Evolutionary conservation across 2,797 vertebrate genomes (phyloP), one percentile per base, ranked within the genome.

Genomic region (Platalea minor): DNA sequence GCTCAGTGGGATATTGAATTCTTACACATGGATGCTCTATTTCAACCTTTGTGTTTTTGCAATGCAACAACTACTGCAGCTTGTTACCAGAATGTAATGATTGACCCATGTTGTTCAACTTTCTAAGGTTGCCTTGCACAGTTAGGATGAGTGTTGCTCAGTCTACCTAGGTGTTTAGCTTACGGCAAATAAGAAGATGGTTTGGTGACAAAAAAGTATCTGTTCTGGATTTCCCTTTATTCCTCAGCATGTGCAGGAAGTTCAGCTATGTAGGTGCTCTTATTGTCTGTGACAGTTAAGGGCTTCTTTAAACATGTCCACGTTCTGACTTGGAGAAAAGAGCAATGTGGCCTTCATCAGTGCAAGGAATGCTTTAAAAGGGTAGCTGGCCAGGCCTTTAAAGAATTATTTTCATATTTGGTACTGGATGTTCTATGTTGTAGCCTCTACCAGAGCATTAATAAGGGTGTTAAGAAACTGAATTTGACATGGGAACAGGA

Each of bases 221-320:
- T 65, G 8, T 37, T 59, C 19, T 73, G 54, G 35, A 46, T 91
- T 89, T 91, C 72, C 56, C n/a, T 85, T 90, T 63, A 29, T 31
- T 64, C 37, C 39, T 89, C 24, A 59, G 51, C 21, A 12, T 1
- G 1, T 0, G 0, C 21, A 67, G n/a, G 37, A 59, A 61, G 10
- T 75, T 85, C n/a, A 86, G 74, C 33, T 82, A 9, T 21, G 3
- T 23, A 35, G 53, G 15, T 29, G 29, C 41, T 88, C 26, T 81
- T 50, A 31, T 5, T 64, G 25, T 29, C 45, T 68, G 43, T 63
- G 51, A 43, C 18, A 54, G 2, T 39, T 65, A 60, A 61, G 28
- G 33, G 26, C n/a, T 73, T 56, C 63, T 89, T 65, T 78, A 75
- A 86, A 72, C 8, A 24, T 13, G n/a, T 18, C 45, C n/a, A 25